phyloP scores from a whole-genome alignment of 1,140 invertebrate species.

The Drosophila kepulauana region DNA sequence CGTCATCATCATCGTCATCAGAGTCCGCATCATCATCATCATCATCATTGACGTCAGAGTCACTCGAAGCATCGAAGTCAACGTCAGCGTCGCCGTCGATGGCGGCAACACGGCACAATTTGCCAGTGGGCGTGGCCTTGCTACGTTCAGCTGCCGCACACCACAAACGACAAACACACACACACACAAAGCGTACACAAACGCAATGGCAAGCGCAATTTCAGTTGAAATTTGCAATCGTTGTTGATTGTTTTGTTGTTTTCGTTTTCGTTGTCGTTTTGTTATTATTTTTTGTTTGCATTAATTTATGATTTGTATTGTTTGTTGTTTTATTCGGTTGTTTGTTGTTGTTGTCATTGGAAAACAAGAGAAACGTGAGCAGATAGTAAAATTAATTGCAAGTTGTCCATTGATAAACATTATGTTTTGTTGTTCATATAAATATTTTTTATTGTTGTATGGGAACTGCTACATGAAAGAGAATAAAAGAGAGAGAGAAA shows the following conservation, averaged over 20 bases:
- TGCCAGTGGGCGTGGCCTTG: conserved; percentile 48
- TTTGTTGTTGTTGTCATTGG: conserved; percentile 37
- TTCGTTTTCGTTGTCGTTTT: conserved; percentile 14
- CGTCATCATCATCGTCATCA: conserved; percentile 39
- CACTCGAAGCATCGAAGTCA: conserved; percentile 4
- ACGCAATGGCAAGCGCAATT: conserved; percentile 7
- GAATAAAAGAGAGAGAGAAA: conserved; percentile 27
- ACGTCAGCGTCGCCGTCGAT: conserved; percentile 58
- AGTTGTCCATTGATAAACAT: conserved; percentile 59
- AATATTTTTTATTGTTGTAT: conserved; percentile 35
- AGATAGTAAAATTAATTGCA: conserved; percentile 67
- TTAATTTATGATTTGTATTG: conserved; percentile 34
- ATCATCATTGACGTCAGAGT: conserved; percentile 38
- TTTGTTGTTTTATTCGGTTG: conserved; percentile 16
- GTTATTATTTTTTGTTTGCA: conserved; percentile 23
- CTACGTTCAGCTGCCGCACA: conserved; percentile 38
- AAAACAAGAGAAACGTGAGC: conserved; percentile 58
- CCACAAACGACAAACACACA: not conserved
- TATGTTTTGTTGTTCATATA: conserved; percentile 15
- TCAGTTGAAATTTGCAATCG: conserved; percentile 28
- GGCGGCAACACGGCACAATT: conserved; percentile 50
- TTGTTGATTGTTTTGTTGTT: conserved; percentile 25
- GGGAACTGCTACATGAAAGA: conserved; percentile 27
- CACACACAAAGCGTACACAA: not conserved
- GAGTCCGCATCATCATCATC: conserved; percentile 36